Base-by-base conservation (phyloP, 2,797 vertebrate species). In the Oreortyx pictus region DNA sequence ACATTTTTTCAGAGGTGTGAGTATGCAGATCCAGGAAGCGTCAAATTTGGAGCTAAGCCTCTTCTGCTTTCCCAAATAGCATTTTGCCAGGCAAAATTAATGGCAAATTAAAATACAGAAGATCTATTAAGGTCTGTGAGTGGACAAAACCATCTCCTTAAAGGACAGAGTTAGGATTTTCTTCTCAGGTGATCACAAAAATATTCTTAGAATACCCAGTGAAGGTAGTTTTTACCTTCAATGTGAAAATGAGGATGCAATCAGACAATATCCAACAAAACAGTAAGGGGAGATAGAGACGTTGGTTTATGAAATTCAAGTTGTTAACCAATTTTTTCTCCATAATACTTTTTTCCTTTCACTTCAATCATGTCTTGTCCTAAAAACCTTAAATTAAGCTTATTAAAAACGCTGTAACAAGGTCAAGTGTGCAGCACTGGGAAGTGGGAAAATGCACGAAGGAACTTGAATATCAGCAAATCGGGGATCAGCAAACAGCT, bases 181-280 rank as follows among this genome's bases (percentile, higher is more conserved):
- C 46, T 70, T 64, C n/a, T 24, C 13, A 56, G n/a, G 56, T 39
- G 33, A n/a, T 9, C 3, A 1, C 3, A 3, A 22, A 9, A 46
- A 86, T 52, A 6, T 52, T 59, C 47, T 76, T 11, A 23, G 22
- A 82, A 77, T 8, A 43, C 3, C 14, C 60, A 76, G 1, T 4
- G 60, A 72, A 78, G 6, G 8, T 10, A 4, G 20, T 47, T 70
- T 54, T 46, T 60, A 25, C 41, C 41, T 67, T 29, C 31, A 16
- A 29, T 9, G n/a, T 29, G 4, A 46, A 77, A 67, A 17, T 5
- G 5, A 35, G 0, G 1, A 6, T 23, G 7, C 4, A 17, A 62
- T 29, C 10, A 65, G 70, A 81, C 86, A 91, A 65, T 4, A 54
- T 4, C 14, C 10, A 83, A 2, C 9, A 29, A 41, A 82, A 66